These are phyloP conservation scores for Parnassius mnemosyne DNA, from an alignment of 2,888 invertebrate genomes.

Conservation along the genomic window DNA sequence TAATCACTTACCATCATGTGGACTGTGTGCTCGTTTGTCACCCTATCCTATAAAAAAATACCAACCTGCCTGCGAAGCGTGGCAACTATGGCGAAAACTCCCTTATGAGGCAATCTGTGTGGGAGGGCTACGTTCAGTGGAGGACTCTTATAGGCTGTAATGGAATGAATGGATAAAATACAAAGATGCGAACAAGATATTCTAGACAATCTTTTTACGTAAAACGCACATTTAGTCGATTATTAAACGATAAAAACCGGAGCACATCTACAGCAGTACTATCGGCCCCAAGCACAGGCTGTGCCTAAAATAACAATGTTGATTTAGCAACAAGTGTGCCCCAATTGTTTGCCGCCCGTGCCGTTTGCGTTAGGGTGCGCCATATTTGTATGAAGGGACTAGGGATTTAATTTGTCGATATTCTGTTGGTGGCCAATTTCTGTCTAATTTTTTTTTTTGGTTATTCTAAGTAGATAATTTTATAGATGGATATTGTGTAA, in stretches of 20 bases:
- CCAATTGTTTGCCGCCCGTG: constrained; percentile 38
- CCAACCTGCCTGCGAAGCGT: too few relatives aligned
- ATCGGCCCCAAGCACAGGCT: constrained; percentile 12
- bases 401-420: constrained; percentile 17
- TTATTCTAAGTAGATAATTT: not conserved
- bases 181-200: not conserved
- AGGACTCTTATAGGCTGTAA: too few relatives aligned
- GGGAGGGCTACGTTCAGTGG: too few relatives aligned
- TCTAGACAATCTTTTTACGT: too few relatives aligned
- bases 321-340: constrained; percentile 47
- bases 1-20: too few relatives aligned
- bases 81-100: too few relatives aligned
- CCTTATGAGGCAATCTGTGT: too few relatives aligned
- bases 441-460: constrained; percentile 9
- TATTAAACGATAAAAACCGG: constrained; percentile 22
- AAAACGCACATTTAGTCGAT: constrained; percentile 1
- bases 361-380: constrained; percentile 34
- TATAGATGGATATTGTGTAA: too few relatives aligned
- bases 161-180: not conserved
- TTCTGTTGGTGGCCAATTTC: constrained; percentile 14
- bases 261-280: constrained; percentile 9
- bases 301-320: constrained; percentile 42
- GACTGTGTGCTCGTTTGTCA: too few relatives aligned
- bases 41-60: too few relatives aligned
- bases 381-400: constrained; percentile 34